Evolutionary conservation across 2,888 invertebrate species (phyloP).

Genomic region (Andrena dorsata): DNA sequence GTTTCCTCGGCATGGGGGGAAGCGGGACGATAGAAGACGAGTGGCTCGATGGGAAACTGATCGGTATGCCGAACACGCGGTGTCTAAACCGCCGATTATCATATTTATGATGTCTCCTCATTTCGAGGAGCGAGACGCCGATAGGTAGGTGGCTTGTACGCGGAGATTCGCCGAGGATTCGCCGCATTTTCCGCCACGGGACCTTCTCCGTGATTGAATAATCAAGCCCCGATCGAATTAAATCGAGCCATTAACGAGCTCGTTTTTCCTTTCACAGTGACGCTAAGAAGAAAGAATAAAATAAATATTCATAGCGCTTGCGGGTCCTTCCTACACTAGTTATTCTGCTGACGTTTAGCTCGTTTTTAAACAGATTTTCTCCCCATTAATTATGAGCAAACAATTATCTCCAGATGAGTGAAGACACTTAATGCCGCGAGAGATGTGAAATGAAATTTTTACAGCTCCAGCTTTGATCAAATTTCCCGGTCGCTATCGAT

Average conservation of each 20-base stretch:
- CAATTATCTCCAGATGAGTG: too few relatives aligned
- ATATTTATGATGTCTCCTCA: conserved; percentile 76
- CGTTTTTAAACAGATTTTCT: conserved; percentile 15
- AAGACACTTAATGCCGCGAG: too few relatives aligned
- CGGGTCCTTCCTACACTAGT: conserved; percentile 12
- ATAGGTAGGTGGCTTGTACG: conserved; percentile 20
- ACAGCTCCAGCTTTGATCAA: too few relatives aligned
- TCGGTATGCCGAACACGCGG: conserved; percentile 74
- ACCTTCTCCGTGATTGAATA: conserved; percentile 54
- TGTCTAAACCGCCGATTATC: conserved; percentile 77
- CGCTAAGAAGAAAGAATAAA: not conserved
- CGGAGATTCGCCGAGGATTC: conserved; percentile 27
- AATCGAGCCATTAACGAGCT: conserved; percentile 39
- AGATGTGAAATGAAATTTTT: too few relatives aligned
- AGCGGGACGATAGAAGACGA: conserved; percentile 28
- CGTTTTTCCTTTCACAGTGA: conserved; percentile 21
- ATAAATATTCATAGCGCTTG: not conserved
- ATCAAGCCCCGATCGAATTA: conserved; percentile 62
- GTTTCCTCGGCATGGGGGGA: conserved; percentile 13
- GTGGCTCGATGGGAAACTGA: conserved; percentile 62
- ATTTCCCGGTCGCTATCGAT: too few relatives aligned
- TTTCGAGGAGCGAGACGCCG: conserved; percentile 42
- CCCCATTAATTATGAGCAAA: conserved; percentile 13
- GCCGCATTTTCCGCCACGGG: conserved; percentile 34
- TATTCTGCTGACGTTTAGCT: conserved; percentile 5